Evolutionary conservation across 2,113 vertebrate genomes (phyloP).

Genomic region (Micronycteris hirsuta): DNA sequence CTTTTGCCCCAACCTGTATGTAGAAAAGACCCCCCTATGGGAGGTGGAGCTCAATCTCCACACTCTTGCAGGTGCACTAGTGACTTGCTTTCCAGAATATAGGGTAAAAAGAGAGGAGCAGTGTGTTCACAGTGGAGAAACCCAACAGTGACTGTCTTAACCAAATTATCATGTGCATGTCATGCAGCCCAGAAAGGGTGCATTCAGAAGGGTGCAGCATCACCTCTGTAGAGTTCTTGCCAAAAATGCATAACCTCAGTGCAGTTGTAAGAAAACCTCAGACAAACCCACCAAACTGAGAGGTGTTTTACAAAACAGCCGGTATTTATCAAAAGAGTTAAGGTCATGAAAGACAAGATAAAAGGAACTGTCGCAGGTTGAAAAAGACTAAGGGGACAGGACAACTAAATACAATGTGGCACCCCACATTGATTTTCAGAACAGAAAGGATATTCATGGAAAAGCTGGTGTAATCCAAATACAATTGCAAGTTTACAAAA

Average conservation of each 20-base stretch:
- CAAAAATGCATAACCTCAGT: neutral
- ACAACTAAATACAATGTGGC: neutral
- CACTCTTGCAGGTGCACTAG: neutral
- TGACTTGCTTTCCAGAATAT: neutral
- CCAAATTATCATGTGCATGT: neutral
- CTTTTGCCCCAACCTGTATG: neutral
- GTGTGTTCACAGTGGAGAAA: neutral
- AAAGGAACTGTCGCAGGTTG: neutral
- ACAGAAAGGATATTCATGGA: neutral
- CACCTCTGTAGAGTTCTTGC: neutral
- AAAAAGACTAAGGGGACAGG: neutral
- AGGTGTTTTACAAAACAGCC: neutral
- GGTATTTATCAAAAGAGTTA: neutral
- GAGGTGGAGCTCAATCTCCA: neutral
- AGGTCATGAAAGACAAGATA: neutral
- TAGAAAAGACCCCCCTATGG: neutral
- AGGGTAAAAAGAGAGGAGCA: neutral
- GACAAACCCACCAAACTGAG: neutral
- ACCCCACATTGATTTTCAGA: neutral
- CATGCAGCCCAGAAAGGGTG: too few relatives aligned
- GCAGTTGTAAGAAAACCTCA: neutral
- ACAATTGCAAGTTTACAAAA: neutral
- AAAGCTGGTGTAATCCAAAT: neutral
- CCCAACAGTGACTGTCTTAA: neutral
- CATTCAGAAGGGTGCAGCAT: neutral